These are phyloP conservation scores for Bubo scandiacus DNA, from an alignment of 2,113 vertebrate species.

Conservation along the genomic window DNA sequence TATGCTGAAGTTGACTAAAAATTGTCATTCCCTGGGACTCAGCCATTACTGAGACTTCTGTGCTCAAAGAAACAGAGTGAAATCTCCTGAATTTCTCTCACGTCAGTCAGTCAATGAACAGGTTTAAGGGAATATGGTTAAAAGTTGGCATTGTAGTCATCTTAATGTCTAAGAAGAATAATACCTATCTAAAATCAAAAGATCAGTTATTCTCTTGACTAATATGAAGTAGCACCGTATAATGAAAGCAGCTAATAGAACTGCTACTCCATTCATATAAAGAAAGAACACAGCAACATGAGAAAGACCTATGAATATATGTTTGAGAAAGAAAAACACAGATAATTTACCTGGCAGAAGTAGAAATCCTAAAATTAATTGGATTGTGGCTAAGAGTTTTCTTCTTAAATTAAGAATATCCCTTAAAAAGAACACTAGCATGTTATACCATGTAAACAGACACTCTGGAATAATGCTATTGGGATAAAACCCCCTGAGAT, in stretches of 20 bases:
- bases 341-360: not conserved
- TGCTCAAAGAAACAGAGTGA: not conserved
- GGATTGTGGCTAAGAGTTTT: not conserved
- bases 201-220: not conserved
- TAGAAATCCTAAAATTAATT: not conserved
- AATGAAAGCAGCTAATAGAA: not conserved
- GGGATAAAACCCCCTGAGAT: not conserved
- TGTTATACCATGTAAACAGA: not conserved
- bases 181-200: not conserved
- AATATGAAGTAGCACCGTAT: not conserved
- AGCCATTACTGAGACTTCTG: not conserved
- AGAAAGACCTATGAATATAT: not conserved
- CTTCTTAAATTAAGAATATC: not conserved
- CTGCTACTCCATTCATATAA: not conserved
- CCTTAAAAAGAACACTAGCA: not conserved
- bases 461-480: not conserved
- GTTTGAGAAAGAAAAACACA: not conserved
- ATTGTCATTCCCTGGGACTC: not conserved
- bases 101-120: not conserved
- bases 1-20: not conserved
- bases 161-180: not conserved
- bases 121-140: not conserved
- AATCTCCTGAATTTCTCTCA: not conserved
- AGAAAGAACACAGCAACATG: not conserved
- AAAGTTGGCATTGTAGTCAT: not conserved